Evolutionary conservation across 2,888 invertebrate species (phyloP), one percentile per base, ranked within the genome.

Genomic region (Slavum lentiscoides): DNA sequence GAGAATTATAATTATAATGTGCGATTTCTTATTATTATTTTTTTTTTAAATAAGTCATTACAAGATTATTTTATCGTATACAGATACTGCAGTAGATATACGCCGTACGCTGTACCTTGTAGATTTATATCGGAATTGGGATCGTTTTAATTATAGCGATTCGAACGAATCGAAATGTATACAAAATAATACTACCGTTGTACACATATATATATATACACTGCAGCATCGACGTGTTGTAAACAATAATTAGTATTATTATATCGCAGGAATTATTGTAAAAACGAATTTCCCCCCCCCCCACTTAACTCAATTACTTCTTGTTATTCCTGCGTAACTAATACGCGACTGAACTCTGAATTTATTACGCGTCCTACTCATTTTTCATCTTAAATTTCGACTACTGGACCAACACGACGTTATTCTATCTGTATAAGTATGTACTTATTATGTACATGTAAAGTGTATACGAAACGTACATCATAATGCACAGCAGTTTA

Each of bases 261-360:
- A 30, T 30, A 30, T 30, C 30, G 30, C 30, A 30, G 30, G 62
- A 39, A 66, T 76, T 68, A 69, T 61, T 77, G 62, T 69, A 77
- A 76, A 77, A 62, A 62, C 69, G 39, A 9, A 23, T 61, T 77
- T 77, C 62, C 6, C 43, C 53, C 77, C 53, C 4, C 30, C 9
- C 43, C 62, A 69, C 53, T 70, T 69, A 53, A 70, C 69, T 69
- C 53, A 49, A 53, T 77, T 77, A 58, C 53, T 77, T 77, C 11
- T 43, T 30, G 4, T 30, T 77, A 77, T 77, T 53, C 77, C 62
- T 30, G 30, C 4, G 53, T 69, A 77, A 77, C 77, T 69, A 77
- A 61, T 70, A 58, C 30, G 30, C 30, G 30, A 2, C 30, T 30
- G n/a, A n/a, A n/a, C n/a, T 58, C 59, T 19, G 67, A 75, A 76